Evolutionary conservation across 2,113 vertebrate genomes (phyloP).

Genomic region (Myrmecobius fasciatus): DNA sequence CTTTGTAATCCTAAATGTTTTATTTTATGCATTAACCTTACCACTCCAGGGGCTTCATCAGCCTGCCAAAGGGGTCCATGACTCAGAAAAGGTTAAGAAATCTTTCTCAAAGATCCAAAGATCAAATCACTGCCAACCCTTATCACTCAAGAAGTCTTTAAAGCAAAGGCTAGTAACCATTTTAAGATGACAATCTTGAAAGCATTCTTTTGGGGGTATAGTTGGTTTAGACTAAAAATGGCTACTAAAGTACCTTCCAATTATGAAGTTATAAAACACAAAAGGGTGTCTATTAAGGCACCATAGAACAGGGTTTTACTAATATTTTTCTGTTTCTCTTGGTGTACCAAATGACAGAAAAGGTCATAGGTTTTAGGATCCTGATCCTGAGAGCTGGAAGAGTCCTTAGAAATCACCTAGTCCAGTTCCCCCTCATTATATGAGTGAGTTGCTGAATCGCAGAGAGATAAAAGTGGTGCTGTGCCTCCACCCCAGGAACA

Average conservation of each 20-base stretch:
- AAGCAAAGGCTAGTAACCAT: neutral
- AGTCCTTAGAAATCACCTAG: neutral
- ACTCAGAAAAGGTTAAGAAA: neutral
- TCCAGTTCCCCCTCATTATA: neutral
- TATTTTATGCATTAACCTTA: neutral
- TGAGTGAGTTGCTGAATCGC: neutral
- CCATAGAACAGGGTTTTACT: neutral
- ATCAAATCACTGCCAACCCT: neutral
- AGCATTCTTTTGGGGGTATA: neutral
- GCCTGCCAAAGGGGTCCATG: neutral
- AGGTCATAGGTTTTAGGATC: neutral
- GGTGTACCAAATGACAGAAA: neutral
- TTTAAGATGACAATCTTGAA: neutral
- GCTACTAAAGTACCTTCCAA: neutral
- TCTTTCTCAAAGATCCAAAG: neutral
- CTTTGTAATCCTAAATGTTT: neutral
- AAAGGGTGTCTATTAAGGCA: neutral
- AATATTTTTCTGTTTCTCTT: neutral
- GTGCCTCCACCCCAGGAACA: neutral
- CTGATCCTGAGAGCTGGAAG: neutral
- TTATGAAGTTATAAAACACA: neutral
- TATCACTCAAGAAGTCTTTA: neutral
- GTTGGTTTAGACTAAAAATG: neutral
- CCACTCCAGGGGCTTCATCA: neutral
- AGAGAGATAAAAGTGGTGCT: neutral